Evolutionary conservation across 2,113 vertebrate species (phyloP).

Genomic region (Naja naja): DNA sequence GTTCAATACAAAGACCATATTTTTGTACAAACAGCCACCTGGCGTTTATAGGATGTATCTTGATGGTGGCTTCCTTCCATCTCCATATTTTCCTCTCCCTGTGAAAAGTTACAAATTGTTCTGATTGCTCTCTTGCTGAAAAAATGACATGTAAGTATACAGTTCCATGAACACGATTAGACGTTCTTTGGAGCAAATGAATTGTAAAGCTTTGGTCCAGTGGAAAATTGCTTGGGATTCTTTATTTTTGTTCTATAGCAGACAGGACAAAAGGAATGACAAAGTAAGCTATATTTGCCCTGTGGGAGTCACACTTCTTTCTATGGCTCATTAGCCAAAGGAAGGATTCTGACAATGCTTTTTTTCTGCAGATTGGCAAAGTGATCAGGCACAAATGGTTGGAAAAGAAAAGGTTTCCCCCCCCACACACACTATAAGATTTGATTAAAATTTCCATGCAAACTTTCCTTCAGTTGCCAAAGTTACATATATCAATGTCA

Average conservation of each 20-base stretch:
- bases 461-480: background rate
- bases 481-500: slow-evolving; percentile 34
- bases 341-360: slow-evolving; percentile 16
- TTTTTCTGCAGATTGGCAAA: slow-evolving; percentile 14
- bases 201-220: background rate
- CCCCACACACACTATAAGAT: background rate
- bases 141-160: background rate
- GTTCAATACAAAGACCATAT: background rate
- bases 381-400: slow-evolving; percentile 5
- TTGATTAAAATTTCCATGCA: background rate
- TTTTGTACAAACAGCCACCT: background rate
- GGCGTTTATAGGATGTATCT: background rate
- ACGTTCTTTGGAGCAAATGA: background rate
- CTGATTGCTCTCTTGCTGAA: background rate
- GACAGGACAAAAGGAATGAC: slow-evolving; percentile 20
- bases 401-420: background rate
- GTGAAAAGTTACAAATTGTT: background rate
- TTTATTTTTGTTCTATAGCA: background rate
- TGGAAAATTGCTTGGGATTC: background rate
- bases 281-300: slow-evolving; percentile 9
- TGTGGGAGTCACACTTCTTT: background rate
- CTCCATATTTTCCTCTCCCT: background rate
- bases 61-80: background rate
- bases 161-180: background rate
- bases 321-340: slow-evolving; percentile 9